A percentile compares a stretch with the other conserved stretches of the same genome.
Evolutionary conservation across 1,140 invertebrate species (phyloP).

Genomic region (Pseudomyrmex pallidus): DNA sequence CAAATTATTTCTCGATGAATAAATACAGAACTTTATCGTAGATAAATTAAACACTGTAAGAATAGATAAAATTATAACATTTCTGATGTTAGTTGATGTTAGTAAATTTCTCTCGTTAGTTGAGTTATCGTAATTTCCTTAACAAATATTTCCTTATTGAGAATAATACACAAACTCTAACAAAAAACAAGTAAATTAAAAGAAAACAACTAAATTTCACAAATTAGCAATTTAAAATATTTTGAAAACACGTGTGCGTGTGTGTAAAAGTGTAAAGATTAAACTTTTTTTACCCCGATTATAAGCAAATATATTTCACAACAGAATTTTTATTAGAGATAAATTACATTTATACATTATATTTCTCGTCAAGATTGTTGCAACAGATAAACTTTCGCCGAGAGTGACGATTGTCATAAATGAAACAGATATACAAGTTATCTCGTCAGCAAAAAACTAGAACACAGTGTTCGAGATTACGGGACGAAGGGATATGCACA

Average conservation of each 20-base stretch:
- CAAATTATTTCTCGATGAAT: background rate
- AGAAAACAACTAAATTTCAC: too few species aligned
- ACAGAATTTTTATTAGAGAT: background rate
- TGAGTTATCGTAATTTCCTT: too few species aligned
- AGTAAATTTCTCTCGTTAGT: too few species aligned
- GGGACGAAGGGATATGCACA: background rate
- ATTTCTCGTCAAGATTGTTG: conserved; percentile 2
- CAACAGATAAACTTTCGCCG: conserved; percentile 4
- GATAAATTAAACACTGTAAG: background rate
- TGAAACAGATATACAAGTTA: conserved; percentile 13
- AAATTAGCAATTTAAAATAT: too few species aligned
- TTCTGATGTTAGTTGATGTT: background rate
- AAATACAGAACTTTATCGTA: background rate
- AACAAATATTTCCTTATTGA: too few species aligned
- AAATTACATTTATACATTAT: conserved; percentile 12
- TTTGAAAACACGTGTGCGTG: too few species aligned
- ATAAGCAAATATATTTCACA: background rate
- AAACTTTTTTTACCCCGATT: background rate
- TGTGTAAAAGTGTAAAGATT: too few species aligned
- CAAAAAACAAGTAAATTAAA: too few species aligned
- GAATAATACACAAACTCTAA: too few species aligned
- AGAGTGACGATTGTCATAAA: conserved; percentile 8
- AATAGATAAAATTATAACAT: too few species aligned
- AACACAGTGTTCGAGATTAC: background rate
- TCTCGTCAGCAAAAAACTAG: background rate